Percentiles rank a stretch among this genome's conserved stretches.
phyloP scores from a whole-genome alignment of 1,140 invertebrate genomes.

The Atta cephalotes region DNA sequence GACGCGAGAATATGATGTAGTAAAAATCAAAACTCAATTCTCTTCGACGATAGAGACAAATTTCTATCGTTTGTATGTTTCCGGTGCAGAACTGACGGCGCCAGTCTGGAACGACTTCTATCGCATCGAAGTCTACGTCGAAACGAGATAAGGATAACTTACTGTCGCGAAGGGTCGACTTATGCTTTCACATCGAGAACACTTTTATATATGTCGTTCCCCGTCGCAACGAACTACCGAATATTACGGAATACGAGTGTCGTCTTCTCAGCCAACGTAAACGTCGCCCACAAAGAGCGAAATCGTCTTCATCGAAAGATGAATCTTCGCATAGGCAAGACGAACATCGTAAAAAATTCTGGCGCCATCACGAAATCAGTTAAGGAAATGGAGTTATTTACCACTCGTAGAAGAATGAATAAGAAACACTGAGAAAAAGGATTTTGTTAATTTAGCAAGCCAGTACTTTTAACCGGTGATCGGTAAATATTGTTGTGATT shows the following conservation, averaged over 20 bases:
- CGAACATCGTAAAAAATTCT: slow-evolving; percentile 81
- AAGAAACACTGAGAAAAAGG: too few relatives aligned
- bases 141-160: slow-evolving; percentile 78
- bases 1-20: not conserved
- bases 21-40: slow-evolving; percentile 45
- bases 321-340: slow-evolving; percentile 63
- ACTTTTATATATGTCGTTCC: slow-evolving; percentile 78
- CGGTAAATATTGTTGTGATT: too few relatives aligned
- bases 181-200: slow-evolving; percentile 67
- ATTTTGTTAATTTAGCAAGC: too few relatives aligned
- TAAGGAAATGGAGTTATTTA: slow-evolving; percentile 82
- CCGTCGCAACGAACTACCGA: slow-evolving; percentile 69
- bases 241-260: slow-evolving; percentile 53
- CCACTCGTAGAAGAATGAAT: slow-evolving; percentile 66
- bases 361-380: slow-evolving; percentile 81
- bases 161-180: slow-evolving; percentile 65
- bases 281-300: slow-evolving; percentile 47
- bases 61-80: slow-evolving; percentile 25
- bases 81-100: slow-evolving; percentile 60
- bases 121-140: slow-evolving; percentile 57
- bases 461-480: too few relatives aligned
- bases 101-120: slow-evolving; percentile 68
- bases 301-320: slow-evolving; percentile 43
- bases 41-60: slow-evolving; percentile 7
- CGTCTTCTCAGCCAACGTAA: slow-evolving; percentile 35